These are phyloP conservation scores for Agapetus fuscipes DNA, from an alignment of 2,888 invertebrate genomes.

Conservation along the genomic window DNA sequence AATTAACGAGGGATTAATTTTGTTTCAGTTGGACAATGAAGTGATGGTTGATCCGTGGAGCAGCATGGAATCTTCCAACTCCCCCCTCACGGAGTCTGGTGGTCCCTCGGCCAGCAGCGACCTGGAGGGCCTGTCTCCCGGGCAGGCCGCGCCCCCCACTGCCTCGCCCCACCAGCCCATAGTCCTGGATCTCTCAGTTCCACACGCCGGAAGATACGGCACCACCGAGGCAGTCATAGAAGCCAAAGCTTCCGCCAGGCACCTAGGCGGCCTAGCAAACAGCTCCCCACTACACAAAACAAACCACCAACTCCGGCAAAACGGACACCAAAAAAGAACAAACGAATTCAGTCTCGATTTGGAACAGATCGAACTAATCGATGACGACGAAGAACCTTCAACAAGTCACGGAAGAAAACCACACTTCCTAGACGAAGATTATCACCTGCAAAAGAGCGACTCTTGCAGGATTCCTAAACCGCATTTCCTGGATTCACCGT, in stretches of 20 bases:
- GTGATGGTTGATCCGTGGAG: conserved; percentile 47
- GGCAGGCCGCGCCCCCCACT: conserved; percentile 30
- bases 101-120: conserved; percentile 44
- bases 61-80: conserved; percentile 47
- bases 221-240: conserved; percentile 14
- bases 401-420: conserved; percentile 35
- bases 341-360: conserved; percentile 25
- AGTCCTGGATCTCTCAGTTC: conserved; percentile 28
- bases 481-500: conserved; percentile 44
- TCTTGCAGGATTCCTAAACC: conserved; percentile 41
- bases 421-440: conserved; percentile 55
- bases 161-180: conserved; percentile 22
- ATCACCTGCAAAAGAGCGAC: conserved; percentile 44
- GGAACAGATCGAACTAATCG: conserved; percentile 22
- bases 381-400: conserved; percentile 33
- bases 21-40: conserved; percentile 50
- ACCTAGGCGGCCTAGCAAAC: too few species aligned
- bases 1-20: too few species aligned
- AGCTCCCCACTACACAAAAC: too few species aligned
- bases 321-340: conserved; percentile 4
- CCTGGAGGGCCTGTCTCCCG: conserved; percentile 22
- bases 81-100: conserved; percentile 40
- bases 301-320: conserved; percentile 1
- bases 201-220: conserved; percentile 23
- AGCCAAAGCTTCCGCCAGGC: conserved; percentile 6